Percentiles rank a stretch among this genome's conserved stretches.
Evolutionary conservation across 2,113 vertebrate genomes (phyloP).

Genomic region (Hypomesus transpacificus): DNA sequence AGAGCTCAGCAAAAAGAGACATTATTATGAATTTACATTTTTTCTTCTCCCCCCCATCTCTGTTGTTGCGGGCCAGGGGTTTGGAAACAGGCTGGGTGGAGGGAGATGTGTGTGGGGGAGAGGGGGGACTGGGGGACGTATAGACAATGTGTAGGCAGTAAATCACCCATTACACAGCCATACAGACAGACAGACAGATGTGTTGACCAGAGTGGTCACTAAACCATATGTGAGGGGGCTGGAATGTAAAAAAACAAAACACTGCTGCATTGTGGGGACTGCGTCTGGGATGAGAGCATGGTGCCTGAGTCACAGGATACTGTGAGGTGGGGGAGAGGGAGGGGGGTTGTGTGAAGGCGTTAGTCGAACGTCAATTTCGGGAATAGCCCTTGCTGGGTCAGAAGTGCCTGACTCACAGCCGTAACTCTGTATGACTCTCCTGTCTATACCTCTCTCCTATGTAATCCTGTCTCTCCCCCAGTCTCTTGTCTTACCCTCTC

Average conservation of each 20-base stretch:
- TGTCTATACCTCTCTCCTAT: not conserved
- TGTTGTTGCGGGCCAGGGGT: not conserved
- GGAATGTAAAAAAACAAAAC: slow-evolving; percentile 48
- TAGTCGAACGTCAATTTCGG: slow-evolving; percentile 35
- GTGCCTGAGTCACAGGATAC: slow-evolving; percentile 59
- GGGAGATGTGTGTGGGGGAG: not conserved
- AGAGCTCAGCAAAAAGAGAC: slow-evolving; percentile 25
- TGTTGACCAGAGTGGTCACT: slow-evolving; percentile 41
- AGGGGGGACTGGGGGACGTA: not conserved
- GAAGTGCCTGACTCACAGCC: slow-evolving; percentile 50
- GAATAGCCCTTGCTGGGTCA: slow-evolving; percentile 38
- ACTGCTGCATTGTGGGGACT: slow-evolving; percentile 45
- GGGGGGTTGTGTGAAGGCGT: too few relatives aligned
- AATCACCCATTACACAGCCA: slow-evolving; percentile 15
- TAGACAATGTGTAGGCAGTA: slow-evolving; percentile 18
- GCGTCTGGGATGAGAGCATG: slow-evolving; percentile 38
- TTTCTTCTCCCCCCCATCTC: not conserved
- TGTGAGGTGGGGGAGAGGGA: slow-evolving; percentile 38
- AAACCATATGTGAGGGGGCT: slow-evolving; percentile 60
- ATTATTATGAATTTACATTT: slow-evolving; percentile 9
- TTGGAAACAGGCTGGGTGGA: slow-evolving; percentile 23
- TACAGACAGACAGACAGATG: slow-evolving; percentile 26
- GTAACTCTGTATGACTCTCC: not conserved
- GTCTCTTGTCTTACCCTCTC: not conserved
- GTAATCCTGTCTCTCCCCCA: not conserved